A percentile compares a stretch with the other conserved stretches of the same genome.
Conservation (phyloP, 2,888 invertebrate genomes). For the Eledona agricola region DNA sequence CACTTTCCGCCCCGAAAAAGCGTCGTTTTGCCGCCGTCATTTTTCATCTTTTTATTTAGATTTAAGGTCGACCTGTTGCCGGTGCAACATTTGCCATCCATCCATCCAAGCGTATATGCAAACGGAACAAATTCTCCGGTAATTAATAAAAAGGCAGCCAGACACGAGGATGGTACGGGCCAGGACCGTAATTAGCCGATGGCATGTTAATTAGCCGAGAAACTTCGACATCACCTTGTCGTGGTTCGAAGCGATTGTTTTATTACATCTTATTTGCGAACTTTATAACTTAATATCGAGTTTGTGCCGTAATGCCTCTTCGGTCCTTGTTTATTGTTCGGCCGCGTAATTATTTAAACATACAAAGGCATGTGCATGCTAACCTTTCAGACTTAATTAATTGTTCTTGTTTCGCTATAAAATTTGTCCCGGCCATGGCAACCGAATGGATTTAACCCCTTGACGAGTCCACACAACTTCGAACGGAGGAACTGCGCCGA, state of each 20-base stretch:
- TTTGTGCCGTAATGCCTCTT: constrained; percentile 7
- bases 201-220: constrained; percentile 39
- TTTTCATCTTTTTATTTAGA: constrained; percentile 43
- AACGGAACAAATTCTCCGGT: constrained; percentile 1
- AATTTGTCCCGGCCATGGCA: constrained; percentile 24
- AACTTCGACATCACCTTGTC: constrained; percentile 40
- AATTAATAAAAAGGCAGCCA: constrained; percentile 13
- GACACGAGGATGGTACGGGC: constrained; percentile 39
- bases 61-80: constrained; percentile 47
- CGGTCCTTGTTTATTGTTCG: constrained; percentile 29
- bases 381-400: constrained; percentile 35
- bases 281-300: constrained; percentile 40
- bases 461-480: constrained; percentile 5
- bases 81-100: constrained; percentile 28
- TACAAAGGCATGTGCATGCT: constrained; percentile 34
- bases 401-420: constrained; percentile 28
- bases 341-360: constrained; percentile 33
- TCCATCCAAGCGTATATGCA: constrained; percentile 16
- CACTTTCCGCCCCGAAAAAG: constrained; percentile 27
- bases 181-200: constrained; percentile 39
- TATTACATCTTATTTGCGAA: constrained; percentile 37
- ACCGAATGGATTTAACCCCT: constrained; percentile 18
- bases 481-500: neutral
- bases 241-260: constrained; percentile 40
- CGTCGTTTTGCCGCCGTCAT: constrained; percentile 37